phyloP scores from a whole-genome alignment of 2,888 invertebrate genomes.

The Cephus pygmeus region DNA sequence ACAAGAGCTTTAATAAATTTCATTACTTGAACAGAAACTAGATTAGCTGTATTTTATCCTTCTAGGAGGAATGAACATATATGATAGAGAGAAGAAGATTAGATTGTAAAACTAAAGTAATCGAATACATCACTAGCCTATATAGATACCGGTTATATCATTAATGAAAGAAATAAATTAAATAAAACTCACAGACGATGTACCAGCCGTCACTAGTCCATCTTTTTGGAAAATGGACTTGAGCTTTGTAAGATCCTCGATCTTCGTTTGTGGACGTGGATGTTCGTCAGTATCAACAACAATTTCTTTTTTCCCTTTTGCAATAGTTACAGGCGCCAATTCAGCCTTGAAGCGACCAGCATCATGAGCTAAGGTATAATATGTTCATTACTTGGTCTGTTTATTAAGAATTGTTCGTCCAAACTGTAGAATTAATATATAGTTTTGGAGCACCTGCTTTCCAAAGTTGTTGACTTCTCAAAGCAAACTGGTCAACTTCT shows the following conservation, averaged over 20 bases:
- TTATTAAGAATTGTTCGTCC: too few relatives aligned
- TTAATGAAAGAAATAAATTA: too few relatives aligned
- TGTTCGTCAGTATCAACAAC: constrained; percentile 90
- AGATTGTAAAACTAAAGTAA: constrained; percentile 8
- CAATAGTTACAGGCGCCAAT: constrained; percentile 86
- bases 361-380: constrained; percentile 76
- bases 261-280: constrained; percentile 88
- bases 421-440: too few relatives aligned
- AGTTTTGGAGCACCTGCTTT: constrained; percentile 73
- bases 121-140: not conserved
- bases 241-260: constrained; percentile 87
- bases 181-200: constrained; percentile 81
- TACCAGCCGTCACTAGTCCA: constrained; percentile 94
- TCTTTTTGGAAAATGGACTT: constrained; percentile 93
- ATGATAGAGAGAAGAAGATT: not conserved
- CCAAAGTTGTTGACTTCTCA: constrained; percentile 89
- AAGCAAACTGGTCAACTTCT: constrained; percentile 87
- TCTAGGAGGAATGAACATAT: too few relatives aligned
- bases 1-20: too few relatives aligned
- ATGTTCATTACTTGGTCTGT: too few relatives aligned
- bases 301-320: constrained; percentile 85
- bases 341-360: constrained; percentile 91
- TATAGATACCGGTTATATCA: not conserved
- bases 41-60: too few relatives aligned
- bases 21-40: too few relatives aligned